A percentile compares a stretch with the other conserved stretches of the same genome.
These are phyloP conservation scores for Herpailurus yagouaroundi DNA, from an alignment of 2,113 vertebrate genomes.

Conservation along the genomic window DNA sequence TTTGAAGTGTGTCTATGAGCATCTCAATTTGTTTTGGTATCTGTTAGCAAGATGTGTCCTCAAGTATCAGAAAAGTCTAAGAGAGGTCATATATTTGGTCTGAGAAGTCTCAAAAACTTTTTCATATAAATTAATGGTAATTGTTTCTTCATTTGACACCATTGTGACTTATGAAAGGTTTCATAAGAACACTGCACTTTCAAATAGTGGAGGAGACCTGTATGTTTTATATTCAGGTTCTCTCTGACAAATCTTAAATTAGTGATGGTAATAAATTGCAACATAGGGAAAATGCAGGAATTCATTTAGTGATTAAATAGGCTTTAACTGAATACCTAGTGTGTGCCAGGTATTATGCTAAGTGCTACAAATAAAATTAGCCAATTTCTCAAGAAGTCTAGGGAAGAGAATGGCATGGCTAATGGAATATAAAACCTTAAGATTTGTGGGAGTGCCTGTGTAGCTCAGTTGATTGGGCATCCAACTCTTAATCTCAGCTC, in stretches of 20 bases:
- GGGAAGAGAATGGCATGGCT: neutral
- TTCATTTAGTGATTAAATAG: neutral
- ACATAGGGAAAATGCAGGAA: neutral
- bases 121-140: neutral
- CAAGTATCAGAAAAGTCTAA: neutral
- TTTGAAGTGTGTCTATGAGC: neutral
- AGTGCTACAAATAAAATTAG: neutral
- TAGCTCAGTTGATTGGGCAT: too few relatives aligned
- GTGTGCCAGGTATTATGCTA: neutral
- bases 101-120: neutral
- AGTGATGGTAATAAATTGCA: neutral
- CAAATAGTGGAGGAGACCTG: neutral
- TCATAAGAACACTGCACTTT: neutral
- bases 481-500: neutral
- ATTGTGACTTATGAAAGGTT: neutral
- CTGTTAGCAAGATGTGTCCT: neutral
- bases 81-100: neutral
- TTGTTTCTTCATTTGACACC: neutral
- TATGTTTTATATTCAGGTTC: neutral
- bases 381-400: neutral
- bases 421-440: neutral
- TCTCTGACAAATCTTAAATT: neutral
- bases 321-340: constrained; percentile 9
- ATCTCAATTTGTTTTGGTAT: neutral
- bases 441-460: neutral